Evolutionary conservation across 2,888 invertebrate genomes (phyloP).

Genomic region (Sepioteuthis lessoniana): DNA sequence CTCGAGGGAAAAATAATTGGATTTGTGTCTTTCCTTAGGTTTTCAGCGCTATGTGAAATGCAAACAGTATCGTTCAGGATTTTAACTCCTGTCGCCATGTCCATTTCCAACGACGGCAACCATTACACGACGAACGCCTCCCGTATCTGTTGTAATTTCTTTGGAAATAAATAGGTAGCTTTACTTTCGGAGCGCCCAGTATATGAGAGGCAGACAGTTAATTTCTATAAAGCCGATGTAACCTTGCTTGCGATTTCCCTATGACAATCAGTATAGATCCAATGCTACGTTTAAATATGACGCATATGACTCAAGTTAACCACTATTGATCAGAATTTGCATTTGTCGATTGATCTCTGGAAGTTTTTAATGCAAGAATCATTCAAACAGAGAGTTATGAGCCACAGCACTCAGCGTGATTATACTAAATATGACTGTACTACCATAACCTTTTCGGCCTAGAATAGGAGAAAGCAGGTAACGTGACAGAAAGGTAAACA

Average conservation of each 20-base stretch:
- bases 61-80: too few relatives aligned
- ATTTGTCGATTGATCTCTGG: not conserved
- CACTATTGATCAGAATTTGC: not conserved
- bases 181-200: too few relatives aligned
- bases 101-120: too few relatives aligned
- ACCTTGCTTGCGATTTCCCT: not conserved
- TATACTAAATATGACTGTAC: not conserved
- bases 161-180: too few relatives aligned
- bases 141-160: too few relatives aligned
- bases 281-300: not conserved
- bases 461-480: not conserved
- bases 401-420: conserved; percentile 10
- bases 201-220: too few relatives aligned
- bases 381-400: not conserved
- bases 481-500: not conserved
- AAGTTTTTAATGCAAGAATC: conserved; percentile 1
- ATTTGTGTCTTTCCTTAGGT: too few relatives aligned
- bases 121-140: too few relatives aligned
- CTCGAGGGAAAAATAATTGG: too few relatives aligned
- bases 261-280: not conserved
- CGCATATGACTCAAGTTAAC: not conserved
- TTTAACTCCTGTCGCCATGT: too few relatives aligned
- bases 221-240: too few relatives aligned
- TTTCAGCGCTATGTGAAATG: too few relatives aligned
- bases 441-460: not conserved